Evolutionary conservation across 2,113 vertebrate species (phyloP), one percentile per base, ranked within the genome.

Genomic region (Callionymus lyra): DNA sequence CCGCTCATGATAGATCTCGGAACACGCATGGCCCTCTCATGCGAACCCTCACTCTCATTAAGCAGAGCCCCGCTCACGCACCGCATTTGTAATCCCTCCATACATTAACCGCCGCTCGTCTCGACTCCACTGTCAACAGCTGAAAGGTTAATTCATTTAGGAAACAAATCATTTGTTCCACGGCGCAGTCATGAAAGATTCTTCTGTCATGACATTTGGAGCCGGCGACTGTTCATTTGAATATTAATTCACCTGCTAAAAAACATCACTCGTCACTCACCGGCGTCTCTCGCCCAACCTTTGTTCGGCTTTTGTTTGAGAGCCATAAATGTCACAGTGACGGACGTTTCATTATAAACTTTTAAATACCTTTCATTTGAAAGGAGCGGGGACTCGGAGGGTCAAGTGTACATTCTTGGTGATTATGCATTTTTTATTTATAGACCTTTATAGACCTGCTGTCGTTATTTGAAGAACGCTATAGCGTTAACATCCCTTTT

Each of bases 261-360:
- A 63, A 53, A 40, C 42, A 65, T 56, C 64, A 47, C 38, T 72
- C 65, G 56, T 14, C 27, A 48, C 11, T 46, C 44, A 41, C 46
- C 1, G 3, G 46, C 38, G 66, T 75, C 31, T 46, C 74, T 35
- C 49, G n/a, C 59, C 71, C 66, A 73, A 56, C 77, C 61, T 50
- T 62, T 71, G 61, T 70, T 66, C 63, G 49, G 56, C 59, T 54
- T 19, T 39, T 50, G 31, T 38, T 62, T 9, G 1, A 48, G 40
- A 50, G 58, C 43, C 41, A 56, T 45, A 49, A 41, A 47, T 61
- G 41, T 6, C 27, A 34, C 12, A 4, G 34, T 36, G 46, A 61
- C 15, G 53, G 59, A 63, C 59, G 66, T 66, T 62, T 63, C 64
- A 57, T 71, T 44, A 52, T 63, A 60, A 47, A 34, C 39, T 60